Evolutionary conservation across 2,888 invertebrate genomes (phyloP), one percentile per base, ranked within the genome.

Genomic region (Orthonychiurus folsomi): DNA sequence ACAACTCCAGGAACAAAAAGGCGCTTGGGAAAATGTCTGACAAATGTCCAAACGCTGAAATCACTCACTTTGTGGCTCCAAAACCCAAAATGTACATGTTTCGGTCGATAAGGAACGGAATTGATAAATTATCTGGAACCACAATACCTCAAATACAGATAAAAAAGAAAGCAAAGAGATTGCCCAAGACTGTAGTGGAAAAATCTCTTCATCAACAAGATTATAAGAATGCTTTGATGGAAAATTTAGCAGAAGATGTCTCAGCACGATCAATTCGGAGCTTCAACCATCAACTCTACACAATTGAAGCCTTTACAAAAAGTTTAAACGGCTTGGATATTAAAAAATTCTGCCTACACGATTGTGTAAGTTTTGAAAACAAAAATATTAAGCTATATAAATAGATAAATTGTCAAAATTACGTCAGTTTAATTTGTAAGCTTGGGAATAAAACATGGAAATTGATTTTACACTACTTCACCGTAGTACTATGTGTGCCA

Each of bases 121-220:
- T 62, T 20, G 60, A 66, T 21, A 24, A 55, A 37, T 50, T 27
- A 21, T 59, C 47, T 27, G 37, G 37, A 12, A 1, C 12, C 2
- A n/a, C n/a, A n/a, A n/a, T n/a, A n/a, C n/a, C n/a, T n/a, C n/a
- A n/a, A n/a, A n/a, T n/a, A n/a, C 27, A 62, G 15, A n/a, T 21
- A 15, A 50, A 1, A 0, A 64, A 62, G 23, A 64, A 61, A 37
- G 63, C 63, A 28, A 66, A 66, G 47, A 59, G 64, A 25, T 21
- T 66, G 3, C 2, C 48, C 12, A 52, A 50, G n/a, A n/a, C 23
- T 15, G 60, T 60, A 12, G 52, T 65, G 3, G 2, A 26, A 54
- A 47, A 59, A 26, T 23, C 55, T 18, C 1, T 64, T 9, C 47
- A 27, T 18, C 55, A 61, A 26, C 23, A 27, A 1, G 23, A 61